phyloP scores from a whole-genome alignment of 2,797 vertebrate species.

The Tragopan temminckii region DNA sequence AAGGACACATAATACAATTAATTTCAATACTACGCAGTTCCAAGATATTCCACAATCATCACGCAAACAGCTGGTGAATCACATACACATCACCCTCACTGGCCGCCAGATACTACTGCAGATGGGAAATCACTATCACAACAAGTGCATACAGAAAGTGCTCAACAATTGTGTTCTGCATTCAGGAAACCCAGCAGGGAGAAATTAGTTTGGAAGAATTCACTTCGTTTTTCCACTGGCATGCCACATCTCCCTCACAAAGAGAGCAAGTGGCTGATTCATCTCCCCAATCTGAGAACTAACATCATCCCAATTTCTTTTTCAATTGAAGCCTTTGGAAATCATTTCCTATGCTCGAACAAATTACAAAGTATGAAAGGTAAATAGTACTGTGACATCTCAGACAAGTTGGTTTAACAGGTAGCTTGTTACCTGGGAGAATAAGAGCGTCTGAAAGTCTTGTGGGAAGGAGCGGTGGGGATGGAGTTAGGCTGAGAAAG shows the following conservation, averaged over 20 bases:
- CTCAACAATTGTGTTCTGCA: slow-evolving; percentile 53
- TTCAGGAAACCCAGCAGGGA: background rate
- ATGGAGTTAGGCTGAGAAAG: slow-evolving; percentile 93
- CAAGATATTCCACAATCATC: background rate
- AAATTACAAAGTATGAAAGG: slow-evolving; percentile 30
- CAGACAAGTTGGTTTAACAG: slow-evolving; percentile 80
- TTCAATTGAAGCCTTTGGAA: background rate
- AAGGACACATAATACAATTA: background rate
- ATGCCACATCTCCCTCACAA: background rate
- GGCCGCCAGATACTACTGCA: accelerated
- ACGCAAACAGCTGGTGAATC: background rate
- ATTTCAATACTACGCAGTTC: background rate
- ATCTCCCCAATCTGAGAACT: background rate
- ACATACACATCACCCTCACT: background rate
- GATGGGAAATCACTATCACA: background rate
- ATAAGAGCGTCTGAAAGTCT: slow-evolving; percentile 95
- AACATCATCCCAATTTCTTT: background rate
- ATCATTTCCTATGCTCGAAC: background rate
- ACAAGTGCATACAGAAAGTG: background rate
- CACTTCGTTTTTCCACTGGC: background rate
- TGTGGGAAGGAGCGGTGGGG: slow-evolving; percentile 93
- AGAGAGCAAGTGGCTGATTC: background rate
- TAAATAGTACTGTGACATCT: slow-evolving; percentile 86
- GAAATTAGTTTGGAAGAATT: background rate
- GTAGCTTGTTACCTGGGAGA: slow-evolving; percentile 95